Evolutionary conservation across 2,113 vertebrate species (phyloP).

Genomic region (Peucedramus taeniatus): DNA sequence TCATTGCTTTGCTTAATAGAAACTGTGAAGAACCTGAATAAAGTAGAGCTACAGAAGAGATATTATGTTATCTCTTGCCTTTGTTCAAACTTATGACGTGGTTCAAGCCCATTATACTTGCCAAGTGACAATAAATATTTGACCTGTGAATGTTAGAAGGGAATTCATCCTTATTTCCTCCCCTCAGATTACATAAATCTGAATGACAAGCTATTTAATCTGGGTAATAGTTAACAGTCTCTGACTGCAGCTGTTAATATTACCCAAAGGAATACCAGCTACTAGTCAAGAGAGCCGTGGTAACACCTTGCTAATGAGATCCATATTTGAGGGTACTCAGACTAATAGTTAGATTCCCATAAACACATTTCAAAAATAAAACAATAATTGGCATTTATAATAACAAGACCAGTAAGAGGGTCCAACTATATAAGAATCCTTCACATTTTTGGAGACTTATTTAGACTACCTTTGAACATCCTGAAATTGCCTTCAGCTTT

Average conservation of each 20-base stretch:
- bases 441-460: background rate
- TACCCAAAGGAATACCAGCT: slow-evolving; percentile 39
- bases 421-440: background rate
- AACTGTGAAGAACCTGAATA: background rate
- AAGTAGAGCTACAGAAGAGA: background rate
- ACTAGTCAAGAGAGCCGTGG: background rate
- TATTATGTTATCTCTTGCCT: background rate
- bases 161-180: slow-evolving; percentile 23
- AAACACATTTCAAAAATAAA: background rate
- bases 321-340: background rate
- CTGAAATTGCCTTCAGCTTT: background rate
- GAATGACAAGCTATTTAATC: slow-evolving; percentile 38
- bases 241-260: slow-evolving; percentile 45
- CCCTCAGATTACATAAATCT: background rate
- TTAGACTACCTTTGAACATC: background rate
- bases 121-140: slow-evolving; percentile 10
- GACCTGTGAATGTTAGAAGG: background rate
- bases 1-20: slow-evolving; percentile 10
- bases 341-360: background rate
- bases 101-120: background rate
- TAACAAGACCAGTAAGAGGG: background rate
- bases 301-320: slow-evolving; percentile 37
- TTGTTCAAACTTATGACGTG: background rate
- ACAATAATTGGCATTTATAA: background rate
- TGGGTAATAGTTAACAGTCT: slow-evolving; percentile 46